Conservation (phyloP, 1,140 invertebrate genomes). For the Antheraea mylitta region DNA sequence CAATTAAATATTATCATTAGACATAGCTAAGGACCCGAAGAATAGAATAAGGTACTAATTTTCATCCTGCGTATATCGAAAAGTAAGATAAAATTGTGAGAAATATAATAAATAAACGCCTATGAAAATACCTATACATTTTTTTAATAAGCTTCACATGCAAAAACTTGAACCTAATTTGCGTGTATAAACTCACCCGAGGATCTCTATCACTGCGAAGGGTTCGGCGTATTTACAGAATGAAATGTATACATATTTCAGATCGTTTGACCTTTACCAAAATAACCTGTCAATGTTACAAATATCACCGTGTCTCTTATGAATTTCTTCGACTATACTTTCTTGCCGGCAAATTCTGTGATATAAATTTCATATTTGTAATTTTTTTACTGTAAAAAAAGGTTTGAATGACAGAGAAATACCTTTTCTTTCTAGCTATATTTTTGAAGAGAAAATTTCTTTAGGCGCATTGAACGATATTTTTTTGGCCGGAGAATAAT, state of each 20-base stretch:
- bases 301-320: background rate
- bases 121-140: too few species aligned
- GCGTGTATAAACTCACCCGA: background rate
- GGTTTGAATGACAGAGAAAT: background rate
- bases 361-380: background rate
- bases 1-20: too few species aligned
- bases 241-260: conserved; percentile 3
- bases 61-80: too few species aligned
- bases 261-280: conserved; percentile 4
- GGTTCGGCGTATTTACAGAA: background rate
- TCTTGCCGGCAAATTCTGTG: background rate
- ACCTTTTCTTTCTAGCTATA: too few species aligned
- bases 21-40: too few species aligned
- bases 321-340: background rate
- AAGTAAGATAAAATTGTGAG: too few species aligned
- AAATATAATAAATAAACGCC: too few species aligned
- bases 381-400: background rate
- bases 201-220: background rate
- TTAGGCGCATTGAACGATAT: too few species aligned
- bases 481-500: too few species aligned
- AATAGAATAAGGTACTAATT: too few species aligned
- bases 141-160: background rate
- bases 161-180: conserved; percentile 1
- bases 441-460: too few species aligned
- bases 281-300: conserved; percentile 4